phyloP scores from a whole-genome alignment of 2,888 invertebrate species.

The Leucophenga maculata region DNA sequence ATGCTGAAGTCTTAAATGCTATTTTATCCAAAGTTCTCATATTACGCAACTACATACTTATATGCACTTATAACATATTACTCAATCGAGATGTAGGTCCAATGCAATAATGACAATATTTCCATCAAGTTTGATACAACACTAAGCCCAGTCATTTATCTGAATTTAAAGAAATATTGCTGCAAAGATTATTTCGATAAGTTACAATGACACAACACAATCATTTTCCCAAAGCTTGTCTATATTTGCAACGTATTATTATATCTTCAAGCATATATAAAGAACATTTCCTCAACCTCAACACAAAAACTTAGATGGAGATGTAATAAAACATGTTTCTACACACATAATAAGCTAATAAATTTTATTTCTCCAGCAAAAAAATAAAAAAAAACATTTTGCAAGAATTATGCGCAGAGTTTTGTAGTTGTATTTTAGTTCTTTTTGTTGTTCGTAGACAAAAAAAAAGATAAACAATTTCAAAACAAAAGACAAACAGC shows the following conservation, averaged over 20 bases:
- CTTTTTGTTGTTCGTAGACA: not conserved
- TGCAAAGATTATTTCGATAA: too few relatives aligned
- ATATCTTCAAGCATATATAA: not conserved
- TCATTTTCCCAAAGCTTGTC: constrained; percentile 5
- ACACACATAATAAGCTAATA: constrained; percentile 56
- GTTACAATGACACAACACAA: too few relatives aligned
- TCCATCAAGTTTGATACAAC: too few relatives aligned
- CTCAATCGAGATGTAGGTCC: too few relatives aligned
- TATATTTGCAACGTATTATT: not conserved
- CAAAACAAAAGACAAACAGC: constrained; percentile 12
- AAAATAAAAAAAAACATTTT: constrained; percentile 29
- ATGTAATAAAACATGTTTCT: constrained; percentile 52
- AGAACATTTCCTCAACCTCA: not conserved
- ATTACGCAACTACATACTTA: too few relatives aligned
- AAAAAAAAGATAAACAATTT: not conserved
- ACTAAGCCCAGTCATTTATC: too few relatives aligned
- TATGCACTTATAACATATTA: too few relatives aligned
- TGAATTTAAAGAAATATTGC: too few relatives aligned
- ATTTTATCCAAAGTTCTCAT: too few relatives aligned
- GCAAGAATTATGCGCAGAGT: constrained; percentile 18
- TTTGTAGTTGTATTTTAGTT: not conserved
- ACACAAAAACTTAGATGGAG: constrained; percentile 14
- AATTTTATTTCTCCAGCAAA: constrained; percentile 38
- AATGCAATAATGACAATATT: too few relatives aligned
- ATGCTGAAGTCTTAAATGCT: too few relatives aligned